Evolutionary conservation across 2,888 invertebrate species (phyloP).

Genomic region (Tiphia femorata): DNA sequence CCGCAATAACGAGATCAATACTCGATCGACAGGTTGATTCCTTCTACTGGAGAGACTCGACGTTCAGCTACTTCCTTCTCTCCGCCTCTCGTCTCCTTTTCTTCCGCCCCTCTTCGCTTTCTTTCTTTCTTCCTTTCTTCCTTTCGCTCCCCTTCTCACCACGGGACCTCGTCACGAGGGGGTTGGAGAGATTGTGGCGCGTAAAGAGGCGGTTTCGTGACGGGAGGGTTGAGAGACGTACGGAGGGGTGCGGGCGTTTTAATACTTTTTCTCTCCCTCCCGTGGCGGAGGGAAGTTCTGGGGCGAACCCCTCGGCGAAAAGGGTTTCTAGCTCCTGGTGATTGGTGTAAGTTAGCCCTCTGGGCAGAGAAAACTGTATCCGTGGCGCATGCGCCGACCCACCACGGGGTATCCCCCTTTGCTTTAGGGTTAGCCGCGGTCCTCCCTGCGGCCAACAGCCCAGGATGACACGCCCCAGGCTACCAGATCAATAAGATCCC

Average conservation of each 20-base stretch:
- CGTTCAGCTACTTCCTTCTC: no score
- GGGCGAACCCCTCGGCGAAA: conserved; percentile 46
- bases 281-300: conserved; percentile 46
- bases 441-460: conserved; percentile 69
- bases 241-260: conserved; percentile 2
- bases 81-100: background rate
- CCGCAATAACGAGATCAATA: background rate
- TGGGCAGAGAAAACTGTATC: conserved; percentile 55
- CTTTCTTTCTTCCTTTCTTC: background rate
- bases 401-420: conserved; percentile 55
- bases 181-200: background rate
- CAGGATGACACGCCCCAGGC: conserved; percentile 70
- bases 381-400: conserved; percentile 56
- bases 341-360: conserved; percentile 67
- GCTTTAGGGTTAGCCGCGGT: conserved; percentile 68
- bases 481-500: conserved; percentile 70
- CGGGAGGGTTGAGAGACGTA: background rate
- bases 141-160: background rate
- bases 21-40: background rate
- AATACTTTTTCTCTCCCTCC: conserved; percentile 34
- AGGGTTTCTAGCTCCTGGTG: conserved; percentile 66
- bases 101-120: background rate
- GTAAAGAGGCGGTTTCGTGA: no score
- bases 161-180: background rate
- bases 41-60: no score